Base-by-base conservation (phyloP, 2,113 vertebrate genomes). In the Nipponia nippon region DNA sequence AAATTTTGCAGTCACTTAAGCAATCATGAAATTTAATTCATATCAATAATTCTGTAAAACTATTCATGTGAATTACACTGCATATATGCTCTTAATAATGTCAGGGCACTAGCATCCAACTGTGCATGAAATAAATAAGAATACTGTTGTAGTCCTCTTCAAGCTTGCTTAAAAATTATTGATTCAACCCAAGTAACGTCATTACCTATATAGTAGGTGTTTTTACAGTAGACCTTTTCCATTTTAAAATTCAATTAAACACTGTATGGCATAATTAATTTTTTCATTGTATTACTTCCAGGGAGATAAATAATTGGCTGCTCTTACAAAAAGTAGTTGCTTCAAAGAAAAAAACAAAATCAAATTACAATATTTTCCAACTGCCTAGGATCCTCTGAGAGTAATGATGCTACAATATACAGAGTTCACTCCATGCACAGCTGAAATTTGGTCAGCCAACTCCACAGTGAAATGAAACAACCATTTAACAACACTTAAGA, bases 211-310 rank as follows among this genome's bases (percentile, higher is more conserved):
- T 16, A 87, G 8, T n/a, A 78, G 59, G 21, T 86, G 50, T 62
- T 80, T 93, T 84, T 84, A 36, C 70, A 71, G 67, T 52, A 36
- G 63, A 63, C 56, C 55, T 87, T 89, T 91, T 75, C 69, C 4
- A 23, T 77, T 81, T 94, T 49, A 79, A 95, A 92, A 83, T 92
- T 90, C 58, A 88, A 66, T 90, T 93, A 63, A 89, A 83, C 16
- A 19, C 6, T 6, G 17, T 23, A 69, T 76, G 69, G 58, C 30
- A 9, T 88, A 92, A 86, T 94, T 90, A 61, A 25, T 73, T 88
- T 86, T 91, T 89, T 73, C 25, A 66, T 81, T 59, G 32, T 75
- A 42, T 88, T 91, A 23, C 29, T 95, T 90, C 40, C 13, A 70
- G 73, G 34, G 46, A 93, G 62, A 85, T 71, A 83, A 90, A 50